phyloP scores from a whole-genome alignment of 2,888 invertebrate species.

The Thecophora atra region DNA sequence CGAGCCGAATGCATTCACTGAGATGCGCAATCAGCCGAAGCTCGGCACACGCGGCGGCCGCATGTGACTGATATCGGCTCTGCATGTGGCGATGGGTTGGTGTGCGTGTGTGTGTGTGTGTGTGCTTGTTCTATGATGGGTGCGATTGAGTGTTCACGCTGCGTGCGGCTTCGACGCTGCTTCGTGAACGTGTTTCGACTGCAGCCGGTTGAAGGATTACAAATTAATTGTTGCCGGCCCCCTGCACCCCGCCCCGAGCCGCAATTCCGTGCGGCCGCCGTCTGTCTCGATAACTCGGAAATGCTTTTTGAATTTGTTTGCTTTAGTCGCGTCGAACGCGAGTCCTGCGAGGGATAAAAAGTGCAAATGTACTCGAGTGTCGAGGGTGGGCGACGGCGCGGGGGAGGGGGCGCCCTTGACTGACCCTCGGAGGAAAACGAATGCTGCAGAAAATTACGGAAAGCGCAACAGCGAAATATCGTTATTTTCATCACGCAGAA shows the following conservation, averaged over 20 bases:
- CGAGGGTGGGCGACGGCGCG: not conserved
- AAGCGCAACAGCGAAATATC: too few relatives aligned
- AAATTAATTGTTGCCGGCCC: constrained; percentile 19
- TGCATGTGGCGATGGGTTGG: not conserved
- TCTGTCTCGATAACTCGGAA: constrained; percentile 3
- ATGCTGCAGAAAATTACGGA: not conserved
- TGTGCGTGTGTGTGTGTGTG: not conserved
- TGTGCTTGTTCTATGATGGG: not conserved
- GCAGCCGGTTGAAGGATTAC: constrained; percentile 24
- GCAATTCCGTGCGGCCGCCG: not conserved
- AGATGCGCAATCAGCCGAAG: constrained; percentile 19
- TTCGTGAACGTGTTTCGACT: constrained; percentile 9
- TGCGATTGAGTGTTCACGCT: not conserved
- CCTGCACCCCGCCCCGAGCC: not conserved
- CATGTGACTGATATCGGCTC: constrained; percentile 14
- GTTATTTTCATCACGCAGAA: too few relatives aligned
- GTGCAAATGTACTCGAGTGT: not conserved
- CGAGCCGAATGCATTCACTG: not conserved
- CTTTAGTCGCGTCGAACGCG: not conserved
- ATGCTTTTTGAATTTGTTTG: constrained; percentile 18
- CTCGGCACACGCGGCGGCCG: constrained; percentile 16
- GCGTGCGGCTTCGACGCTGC: not conserved
- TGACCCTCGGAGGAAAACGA: too few relatives aligned
- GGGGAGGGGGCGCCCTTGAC: too few relatives aligned
- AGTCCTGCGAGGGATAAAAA: not conserved